Evolutionary conservation across 2,113 vertebrate species (phyloP).

Genomic region (Tapirus terrestris): DNA sequence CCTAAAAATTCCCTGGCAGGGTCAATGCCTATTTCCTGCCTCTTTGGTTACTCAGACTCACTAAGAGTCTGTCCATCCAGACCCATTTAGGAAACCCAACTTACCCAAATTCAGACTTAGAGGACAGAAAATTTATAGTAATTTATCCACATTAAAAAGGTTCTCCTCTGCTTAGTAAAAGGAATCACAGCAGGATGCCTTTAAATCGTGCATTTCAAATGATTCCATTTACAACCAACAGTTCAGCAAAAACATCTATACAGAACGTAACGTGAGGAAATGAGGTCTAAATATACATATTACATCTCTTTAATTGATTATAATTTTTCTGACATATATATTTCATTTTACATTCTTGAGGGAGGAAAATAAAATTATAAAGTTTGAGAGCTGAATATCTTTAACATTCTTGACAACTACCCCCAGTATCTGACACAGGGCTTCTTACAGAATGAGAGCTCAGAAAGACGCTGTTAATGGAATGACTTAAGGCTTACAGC

Average conservation of each 20-base stretch:
- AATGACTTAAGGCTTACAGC: slow-evolving; percentile 6
- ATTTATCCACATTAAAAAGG: neutral
- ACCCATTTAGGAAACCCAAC: neutral
- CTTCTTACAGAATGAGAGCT: slow-evolving; percentile 16
- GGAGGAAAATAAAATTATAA: slow-evolving; percentile 14
- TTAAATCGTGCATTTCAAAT: slow-evolving; percentile 42
- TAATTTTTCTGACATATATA: neutral
- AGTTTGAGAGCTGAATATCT: neutral
- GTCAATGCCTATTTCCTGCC: neutral
- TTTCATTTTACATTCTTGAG: slow-evolving; percentile 34
- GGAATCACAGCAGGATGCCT: neutral
- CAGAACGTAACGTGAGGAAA: neutral
- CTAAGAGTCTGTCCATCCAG: neutral
- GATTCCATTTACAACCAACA: neutral
- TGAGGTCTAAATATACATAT: neutral
- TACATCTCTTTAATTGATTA: neutral
- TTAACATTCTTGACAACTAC: slow-evolving; percentile 19
- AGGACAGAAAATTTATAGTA: neutral
- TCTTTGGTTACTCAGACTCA: neutral
- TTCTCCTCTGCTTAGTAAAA: slow-evolving; percentile 24
- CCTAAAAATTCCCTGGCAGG: neutral
- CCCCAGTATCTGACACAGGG: neutral
- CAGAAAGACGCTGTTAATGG: neutral
- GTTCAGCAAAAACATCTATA: neutral
- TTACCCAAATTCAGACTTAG: slow-evolving; percentile 42